Conservation (phyloP, 2,113 vertebrate genomes). For the Chrysochloris asiatica region DNA sequence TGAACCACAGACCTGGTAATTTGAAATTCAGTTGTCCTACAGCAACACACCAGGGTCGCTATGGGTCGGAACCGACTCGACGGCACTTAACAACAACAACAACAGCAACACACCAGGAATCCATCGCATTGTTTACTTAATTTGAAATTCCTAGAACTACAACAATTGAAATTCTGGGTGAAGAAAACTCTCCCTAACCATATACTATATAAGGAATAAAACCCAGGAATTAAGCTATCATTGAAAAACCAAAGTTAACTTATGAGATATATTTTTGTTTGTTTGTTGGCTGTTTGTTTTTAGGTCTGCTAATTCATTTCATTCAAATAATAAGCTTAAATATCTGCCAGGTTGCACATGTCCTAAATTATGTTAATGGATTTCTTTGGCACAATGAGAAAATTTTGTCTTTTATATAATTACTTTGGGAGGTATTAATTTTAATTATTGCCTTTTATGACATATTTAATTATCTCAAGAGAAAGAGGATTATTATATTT, state of each 20-base stretch:
- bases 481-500: neutral
- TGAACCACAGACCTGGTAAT: too few relatives aligned
- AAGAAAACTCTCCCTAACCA: neutral
- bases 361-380: neutral
- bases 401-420: neutral
- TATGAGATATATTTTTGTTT: neutral
- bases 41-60: too few relatives aligned
- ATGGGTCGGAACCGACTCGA: too few relatives aligned
- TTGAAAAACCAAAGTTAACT: neutral
- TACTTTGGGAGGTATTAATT: neutral
- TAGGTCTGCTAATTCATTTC: neutral
- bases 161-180: neutral
- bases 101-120: too few relatives aligned
- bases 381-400: neutral
- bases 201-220: neutral
- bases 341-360: neutral
- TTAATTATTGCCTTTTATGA: neutral
- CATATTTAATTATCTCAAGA: neutral
- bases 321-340: neutral
- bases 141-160: too few relatives aligned
- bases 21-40: too few relatives aligned
- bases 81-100: neutral
- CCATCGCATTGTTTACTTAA: too few relatives aligned
- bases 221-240: neutral
- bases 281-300: neutral